Evolutionary conservation across 2,888 invertebrate genomes (phyloP).

Genomic region (Ectobius pallidus): DNA sequence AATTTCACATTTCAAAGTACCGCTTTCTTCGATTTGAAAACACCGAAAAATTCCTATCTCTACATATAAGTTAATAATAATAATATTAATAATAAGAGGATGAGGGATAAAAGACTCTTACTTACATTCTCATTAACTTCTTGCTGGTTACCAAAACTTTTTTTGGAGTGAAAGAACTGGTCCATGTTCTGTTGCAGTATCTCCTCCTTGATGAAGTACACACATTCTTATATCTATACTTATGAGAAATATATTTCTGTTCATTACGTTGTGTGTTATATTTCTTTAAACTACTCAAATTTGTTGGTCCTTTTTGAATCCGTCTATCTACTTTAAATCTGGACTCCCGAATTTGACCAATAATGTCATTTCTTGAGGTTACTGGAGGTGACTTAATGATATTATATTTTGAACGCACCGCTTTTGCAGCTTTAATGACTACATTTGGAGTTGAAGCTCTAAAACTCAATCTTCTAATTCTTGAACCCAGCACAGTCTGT

Average conservation of each 20-base stretch:
- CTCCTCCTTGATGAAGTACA: neutral
- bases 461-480: neutral
- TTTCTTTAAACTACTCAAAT: conserved; percentile 31
- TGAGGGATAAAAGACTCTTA: neutral
- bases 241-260: neutral
- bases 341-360: neutral
- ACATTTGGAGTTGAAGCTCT: neutral
- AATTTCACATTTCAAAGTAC: too few relatives aligned
- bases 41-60: too few relatives aligned
- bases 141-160: conserved; percentile 20
- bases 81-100: too few relatives aligned
- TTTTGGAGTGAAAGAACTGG: conserved; percentile 17
- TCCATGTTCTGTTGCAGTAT: conserved; percentile 29
- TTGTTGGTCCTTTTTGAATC: neutral
- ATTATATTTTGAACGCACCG: conserved; percentile 36
- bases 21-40: too few relatives aligned
- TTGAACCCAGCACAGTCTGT: neutral
- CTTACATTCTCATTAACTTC: conserved; percentile 36
- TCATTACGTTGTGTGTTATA: conserved; percentile 1
- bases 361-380: neutral
- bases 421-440: conserved; percentile 30
- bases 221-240: neutral
- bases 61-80: too few relatives aligned
- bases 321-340: conserved; percentile 32
- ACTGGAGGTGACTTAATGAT: neutral